Conservation (phyloP, 2,888 invertebrate species). For the Tortrix viridana region DNA sequence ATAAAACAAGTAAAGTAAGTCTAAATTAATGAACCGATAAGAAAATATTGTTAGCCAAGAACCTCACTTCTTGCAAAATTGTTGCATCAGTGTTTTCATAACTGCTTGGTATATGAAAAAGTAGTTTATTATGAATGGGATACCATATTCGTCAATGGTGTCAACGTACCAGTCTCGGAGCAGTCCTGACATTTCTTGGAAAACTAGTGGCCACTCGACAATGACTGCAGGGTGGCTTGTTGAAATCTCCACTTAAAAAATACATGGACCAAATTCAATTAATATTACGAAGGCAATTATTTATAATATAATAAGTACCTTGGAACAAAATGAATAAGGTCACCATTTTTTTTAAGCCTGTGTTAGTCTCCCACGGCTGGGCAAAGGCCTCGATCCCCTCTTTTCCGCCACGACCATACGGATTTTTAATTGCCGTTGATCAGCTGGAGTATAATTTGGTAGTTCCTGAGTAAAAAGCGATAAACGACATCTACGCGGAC, state of each 20-base stretch:
- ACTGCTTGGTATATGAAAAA: constrained; percentile 25
- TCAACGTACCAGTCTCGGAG: constrained; percentile 22
- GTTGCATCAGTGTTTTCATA: constrained; percentile 25
- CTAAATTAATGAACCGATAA: neutral
- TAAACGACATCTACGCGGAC: too few species aligned
- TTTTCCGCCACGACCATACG: too few species aligned
- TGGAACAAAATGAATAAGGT: too few species aligned
- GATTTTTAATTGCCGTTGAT: too few species aligned
- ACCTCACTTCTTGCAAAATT: constrained; percentile 15
- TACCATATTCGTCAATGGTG: constrained; percentile 29
- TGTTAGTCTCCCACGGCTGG: too few species aligned
- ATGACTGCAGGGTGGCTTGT: neutral
- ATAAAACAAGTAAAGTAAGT: neutral
- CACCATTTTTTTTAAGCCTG: too few species aligned
- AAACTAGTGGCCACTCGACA: neutral
- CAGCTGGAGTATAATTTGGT: neutral
- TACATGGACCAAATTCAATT: neutral
- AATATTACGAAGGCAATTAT: neutral
- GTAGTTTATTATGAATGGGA: constrained; percentile 29
- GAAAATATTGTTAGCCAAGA: constrained; percentile 11
- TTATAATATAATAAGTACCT: too few species aligned
- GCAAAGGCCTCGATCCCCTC: too few species aligned
- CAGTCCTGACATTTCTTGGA: constrained; percentile 19
- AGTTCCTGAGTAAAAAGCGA: too few species aligned
- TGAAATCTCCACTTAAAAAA: neutral